These are phyloP conservation scores for Delphinapterus leucas DNA, from an alignment of 2,113 vertebrate genomes.

Conservation along the genomic window DNA sequence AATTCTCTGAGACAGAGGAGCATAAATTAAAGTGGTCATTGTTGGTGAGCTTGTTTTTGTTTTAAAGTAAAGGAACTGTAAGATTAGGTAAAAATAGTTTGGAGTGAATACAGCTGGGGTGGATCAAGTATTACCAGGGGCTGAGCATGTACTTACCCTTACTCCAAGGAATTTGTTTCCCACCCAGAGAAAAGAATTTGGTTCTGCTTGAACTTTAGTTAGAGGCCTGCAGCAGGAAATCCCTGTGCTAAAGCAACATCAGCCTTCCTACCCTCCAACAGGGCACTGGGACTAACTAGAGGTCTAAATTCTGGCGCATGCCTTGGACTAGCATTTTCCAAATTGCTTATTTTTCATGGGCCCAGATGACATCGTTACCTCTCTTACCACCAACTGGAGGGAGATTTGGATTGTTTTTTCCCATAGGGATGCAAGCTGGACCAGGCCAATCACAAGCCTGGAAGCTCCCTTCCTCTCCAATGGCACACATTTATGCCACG, in stretches of 20 bases:
- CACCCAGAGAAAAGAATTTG: not conserved
- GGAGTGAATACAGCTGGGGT: not conserved
- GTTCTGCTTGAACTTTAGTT: not conserved
- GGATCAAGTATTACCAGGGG: not conserved
- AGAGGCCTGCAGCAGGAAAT: not conserved
- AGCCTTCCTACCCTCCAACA: not conserved
- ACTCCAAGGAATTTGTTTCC: conserved; percentile 33
- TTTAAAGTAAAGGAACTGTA: conserved; percentile 5
- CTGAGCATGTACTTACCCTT: not conserved
- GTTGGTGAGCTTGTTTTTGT: conserved; percentile 11
- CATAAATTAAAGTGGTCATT: not conserved
- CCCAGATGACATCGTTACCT: not conserved
- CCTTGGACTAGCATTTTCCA: not conserved
- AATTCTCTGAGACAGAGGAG: not conserved
- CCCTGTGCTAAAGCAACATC: not conserved
- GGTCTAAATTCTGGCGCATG: not conserved
- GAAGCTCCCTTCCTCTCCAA: not conserved
- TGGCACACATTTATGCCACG: rapidly evolving
- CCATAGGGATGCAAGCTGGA: not conserved
- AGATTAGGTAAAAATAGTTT: not conserved
- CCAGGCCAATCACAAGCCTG: not conserved
- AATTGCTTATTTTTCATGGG: not conserved
- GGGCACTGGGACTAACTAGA: not conserved
- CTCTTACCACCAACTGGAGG: not conserved
- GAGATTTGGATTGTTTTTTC: not conserved